Conservation (phyloP, 2,797 vertebrate species). For the Syngnathus acus region DNA sequence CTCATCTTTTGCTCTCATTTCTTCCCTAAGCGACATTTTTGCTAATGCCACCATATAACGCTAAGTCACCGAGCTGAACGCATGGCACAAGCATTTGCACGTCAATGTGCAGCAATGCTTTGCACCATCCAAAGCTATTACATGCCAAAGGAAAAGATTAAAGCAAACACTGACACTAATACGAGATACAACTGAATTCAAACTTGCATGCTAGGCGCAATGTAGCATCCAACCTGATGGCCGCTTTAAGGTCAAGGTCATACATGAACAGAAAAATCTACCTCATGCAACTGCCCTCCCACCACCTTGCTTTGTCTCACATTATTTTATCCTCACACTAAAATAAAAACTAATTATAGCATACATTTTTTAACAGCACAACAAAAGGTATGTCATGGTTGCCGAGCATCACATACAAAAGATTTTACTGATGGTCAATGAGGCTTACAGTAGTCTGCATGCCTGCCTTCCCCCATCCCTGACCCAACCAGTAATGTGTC, state of each 20-base stretch:
- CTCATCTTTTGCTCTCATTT: neutral
- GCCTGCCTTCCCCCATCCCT: slow-evolving; percentile 39
- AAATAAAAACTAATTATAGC: too few species aligned
- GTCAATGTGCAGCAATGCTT: slow-evolving; percentile 64
- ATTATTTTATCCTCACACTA: neutral
- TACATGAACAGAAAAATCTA: neutral
- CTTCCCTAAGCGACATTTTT: slow-evolving; percentile 15
- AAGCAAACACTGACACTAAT: neutral
- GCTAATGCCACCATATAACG: slow-evolving; percentile 25
- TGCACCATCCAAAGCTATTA: slow-evolving; percentile 35
- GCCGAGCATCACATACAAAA: neutral
- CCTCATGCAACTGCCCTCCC: neutral
- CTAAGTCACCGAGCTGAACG: slow-evolving; percentile 32
- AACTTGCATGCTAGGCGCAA: neutral
- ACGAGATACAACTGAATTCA: neutral
- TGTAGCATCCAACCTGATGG: neutral
- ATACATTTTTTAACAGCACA: neutral
- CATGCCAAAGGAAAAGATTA: slow-evolving; percentile 1
- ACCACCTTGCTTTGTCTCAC: neutral
- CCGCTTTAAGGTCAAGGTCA: neutral
- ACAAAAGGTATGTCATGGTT: neutral
- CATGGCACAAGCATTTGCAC: slow-evolving; percentile 67
- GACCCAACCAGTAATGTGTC: slow-evolving; percentile 60
- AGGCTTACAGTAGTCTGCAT: slow-evolving; percentile 47
- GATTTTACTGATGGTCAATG: slow-evolving; percentile 14